phyloP scores from a whole-genome alignment of 2,113 vertebrate species.

The Pelmatolapia mariae region DNA sequence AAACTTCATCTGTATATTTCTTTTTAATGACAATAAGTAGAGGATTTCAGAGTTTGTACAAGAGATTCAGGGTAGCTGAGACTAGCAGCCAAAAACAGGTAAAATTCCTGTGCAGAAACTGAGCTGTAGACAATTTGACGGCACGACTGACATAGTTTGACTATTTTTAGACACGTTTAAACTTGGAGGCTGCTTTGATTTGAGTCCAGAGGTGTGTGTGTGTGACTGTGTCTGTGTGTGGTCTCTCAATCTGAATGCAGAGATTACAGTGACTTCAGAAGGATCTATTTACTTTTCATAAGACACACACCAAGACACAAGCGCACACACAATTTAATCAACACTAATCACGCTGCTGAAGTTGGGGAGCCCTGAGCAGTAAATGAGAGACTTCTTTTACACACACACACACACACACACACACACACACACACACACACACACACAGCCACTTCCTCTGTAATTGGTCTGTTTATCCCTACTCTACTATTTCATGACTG shows the following conservation, averaged over 20 bases:
- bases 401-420: neutral
- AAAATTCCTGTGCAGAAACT: neutral
- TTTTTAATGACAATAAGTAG: neutral
- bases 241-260: slow-evolving; percentile 14
- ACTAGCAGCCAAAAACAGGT: slow-evolving; percentile 25
- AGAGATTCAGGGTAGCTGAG: neutral
- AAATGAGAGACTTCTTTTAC: slow-evolving; percentile 54
- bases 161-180: slow-evolving; percentile 28
- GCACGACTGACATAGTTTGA: neutral
- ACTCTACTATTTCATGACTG: slow-evolving; percentile 39
- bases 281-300: slow-evolving; percentile 42
- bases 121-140: neutral
- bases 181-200: slow-evolving; percentile 18
- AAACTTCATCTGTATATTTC: neutral
- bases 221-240: slow-evolving; percentile 10
- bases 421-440: neutral
- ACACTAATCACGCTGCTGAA: slow-evolving; percentile 42
- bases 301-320: neutral
- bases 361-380: slow-evolving; percentile 27
- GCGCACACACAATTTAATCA: slow-evolving; percentile 37
- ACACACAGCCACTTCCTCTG: slow-evolving; percentile 44
- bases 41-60: neutral
- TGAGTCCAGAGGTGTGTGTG: neutral
- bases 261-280: slow-evolving; percentile 36
- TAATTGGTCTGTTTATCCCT: slow-evolving; percentile 61